Evolutionary conservation across 2,888 invertebrate species (phyloP), one percentile per base, ranked within the genome.

Genomic region (Cheilosia variabilis): DNA sequence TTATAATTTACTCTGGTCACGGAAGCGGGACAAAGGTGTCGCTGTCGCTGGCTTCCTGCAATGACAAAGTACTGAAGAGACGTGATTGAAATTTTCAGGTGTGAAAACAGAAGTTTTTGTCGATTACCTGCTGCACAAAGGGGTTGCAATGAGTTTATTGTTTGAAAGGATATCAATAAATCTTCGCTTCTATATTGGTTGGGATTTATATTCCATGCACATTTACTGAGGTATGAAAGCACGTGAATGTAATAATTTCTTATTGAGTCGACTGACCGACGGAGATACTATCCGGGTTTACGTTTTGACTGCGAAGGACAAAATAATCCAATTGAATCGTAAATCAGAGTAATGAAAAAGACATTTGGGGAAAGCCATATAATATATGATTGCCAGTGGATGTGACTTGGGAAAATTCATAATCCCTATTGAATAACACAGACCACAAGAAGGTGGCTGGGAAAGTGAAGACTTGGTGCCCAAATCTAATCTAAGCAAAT

Each of bases 1-100:
- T 78, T 83, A 73, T 78, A 73, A 78, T 73, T 83, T 73, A 78
- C 82, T 65, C 50, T 43, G 68, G 78, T 78, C 83, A 83, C 73
- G 78, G 68, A 78, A 83, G 62, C 41, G 53, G 63, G 57, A 71
- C 78, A 78, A 13, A 63, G 62, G 60, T 68, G 17, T 41, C 7
- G n/a, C 31, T 31, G 31, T 47, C 22, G 37, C 37, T 68, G 63
- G 63, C 73, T 63, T 78, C 68, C 66, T 57, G 68, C 27, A 24
- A 27, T 34, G 75, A 66, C 71, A 77, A 57, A 24, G 5, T 4
- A 45, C 6, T 22, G 37, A 22, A 34, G 2, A 17, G 65, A 66
- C 22, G 31, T 37, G 52, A 65, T 15, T 55, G 43, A 53, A 53
- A 41, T 53, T 53, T 66, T 9, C 53, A 55, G 71, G 71, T 79